These are phyloP conservation scores for Leptarthrus brevirostris DNA, from an alignment of 2,888 invertebrate species.

Conservation along the genomic window DNA sequence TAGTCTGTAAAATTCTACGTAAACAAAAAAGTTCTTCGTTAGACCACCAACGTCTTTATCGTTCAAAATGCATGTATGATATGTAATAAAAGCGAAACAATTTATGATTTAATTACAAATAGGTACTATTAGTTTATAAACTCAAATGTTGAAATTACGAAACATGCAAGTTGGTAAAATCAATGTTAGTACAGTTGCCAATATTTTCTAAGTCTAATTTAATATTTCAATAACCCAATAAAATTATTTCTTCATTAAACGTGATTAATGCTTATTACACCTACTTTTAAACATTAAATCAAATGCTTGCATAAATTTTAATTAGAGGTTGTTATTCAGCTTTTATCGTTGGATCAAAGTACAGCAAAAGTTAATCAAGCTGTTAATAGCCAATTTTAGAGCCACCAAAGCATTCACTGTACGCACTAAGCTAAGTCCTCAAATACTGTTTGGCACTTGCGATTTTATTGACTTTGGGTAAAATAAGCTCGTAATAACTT, in stretches of 20 bases:
- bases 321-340: background rate
- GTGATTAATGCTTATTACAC: constrained; percentile 33
- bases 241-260: constrained; percentile 21
- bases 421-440: constrained; percentile 12
- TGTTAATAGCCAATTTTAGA: constrained; percentile 26
- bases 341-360: constrained; percentile 27
- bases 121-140: no score
- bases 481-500: constrained; percentile 5
- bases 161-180: no score
- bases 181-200: no score
- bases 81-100: no score
- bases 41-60: no score
- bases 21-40: no score
- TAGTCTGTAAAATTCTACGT: no score
- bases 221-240: background rate
- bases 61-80: no score
- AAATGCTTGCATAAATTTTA: constrained; percentile 35
- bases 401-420: background rate
- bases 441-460: constrained; percentile 10
- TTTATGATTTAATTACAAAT: no score
- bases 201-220: no score
- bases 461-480: constrained; percentile 13
- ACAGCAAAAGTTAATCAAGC: constrained; percentile 26
- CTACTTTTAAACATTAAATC: background rate
- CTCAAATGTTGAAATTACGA: no score